phyloP scores from a whole-genome alignment of 53 echinoderm and acorn worm genomes.

The Echinometra lucunter region DNA sequence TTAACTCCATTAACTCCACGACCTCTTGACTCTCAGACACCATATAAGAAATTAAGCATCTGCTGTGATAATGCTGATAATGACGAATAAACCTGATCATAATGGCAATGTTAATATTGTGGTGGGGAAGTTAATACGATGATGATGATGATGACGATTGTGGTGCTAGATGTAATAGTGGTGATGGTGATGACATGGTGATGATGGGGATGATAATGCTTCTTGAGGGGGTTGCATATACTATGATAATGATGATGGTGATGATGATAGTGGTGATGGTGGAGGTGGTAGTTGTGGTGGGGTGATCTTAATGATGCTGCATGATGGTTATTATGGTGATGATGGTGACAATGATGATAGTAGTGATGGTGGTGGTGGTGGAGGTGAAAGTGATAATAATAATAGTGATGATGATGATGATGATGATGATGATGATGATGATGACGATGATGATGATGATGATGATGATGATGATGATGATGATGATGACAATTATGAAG shows the following conservation, averaged over 20 bases:
- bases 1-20: no score
- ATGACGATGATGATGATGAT: background rate
- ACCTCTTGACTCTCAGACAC: no score
- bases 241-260: background rate
- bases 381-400: background rate
- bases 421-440: background rate
- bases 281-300: background rate
- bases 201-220: background rate
- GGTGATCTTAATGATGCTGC: background rate
- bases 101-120: no score
- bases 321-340: background rate
- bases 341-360: background rate
- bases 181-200: background rate
- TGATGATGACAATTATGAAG: background rate
- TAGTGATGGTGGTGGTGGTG: background rate
- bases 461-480: background rate
- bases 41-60: no score
- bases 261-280: background rate
- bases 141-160: no score
- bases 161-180: no score
- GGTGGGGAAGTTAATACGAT: no score
- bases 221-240: no score
- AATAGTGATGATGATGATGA: background rate
- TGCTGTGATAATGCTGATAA: no score
- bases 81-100: no score